Evolutionary conservation across 92 coral and sea anemone species (phyloP), one percentile per base, ranked within the genome.

Genomic region (Pocillopora meandrina): DNA sequence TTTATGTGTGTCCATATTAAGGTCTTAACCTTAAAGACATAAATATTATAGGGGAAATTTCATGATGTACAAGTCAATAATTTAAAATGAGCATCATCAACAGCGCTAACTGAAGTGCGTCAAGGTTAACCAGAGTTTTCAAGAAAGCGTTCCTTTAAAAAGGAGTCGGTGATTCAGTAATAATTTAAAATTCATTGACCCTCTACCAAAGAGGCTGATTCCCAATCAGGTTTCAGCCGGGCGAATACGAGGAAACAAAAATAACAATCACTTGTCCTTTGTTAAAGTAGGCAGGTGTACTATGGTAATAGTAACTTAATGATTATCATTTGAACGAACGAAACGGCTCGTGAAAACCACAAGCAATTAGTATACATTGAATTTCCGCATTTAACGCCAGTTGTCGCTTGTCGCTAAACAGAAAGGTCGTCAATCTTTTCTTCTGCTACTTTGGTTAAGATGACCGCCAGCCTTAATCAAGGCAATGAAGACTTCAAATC

Each of bases 401-500:
- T 69, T 69, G 42, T 33, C 60, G 61, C 47, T 1, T 16, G 19
- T 63, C 10, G 11, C 77, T 35, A 60, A 47, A 66, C 33, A 47
- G 21, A 42, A 42, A 42, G 52, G 52, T 42, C 52, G 4, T 1
- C 52, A 7, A 7, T 42, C 52, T 42, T 7, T 3, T 42, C 52
- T 3, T 73, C 15, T 9, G 56, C 61, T 10, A 5, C 56, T 73
- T 47, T 10, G 69, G 16, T 60, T 16, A 21, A 61, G 42, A 83
- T 83, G 86, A 83, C 49, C 61, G 17, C 63, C 63, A 73, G 33
- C 63, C 33, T 49, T 71, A 21, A 31, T 59, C 72, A 73, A 63
- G 86, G 74, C 33, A 21, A 31, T 59, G 63, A 73, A 63, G 86
- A 83, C 33, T 83, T 83, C 64, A 83, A 42, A 34, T 83, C 80